Evolutionary conservation across 2,113 vertebrate genomes (phyloP).

Genomic region (Laticauda colubrina): DNA sequence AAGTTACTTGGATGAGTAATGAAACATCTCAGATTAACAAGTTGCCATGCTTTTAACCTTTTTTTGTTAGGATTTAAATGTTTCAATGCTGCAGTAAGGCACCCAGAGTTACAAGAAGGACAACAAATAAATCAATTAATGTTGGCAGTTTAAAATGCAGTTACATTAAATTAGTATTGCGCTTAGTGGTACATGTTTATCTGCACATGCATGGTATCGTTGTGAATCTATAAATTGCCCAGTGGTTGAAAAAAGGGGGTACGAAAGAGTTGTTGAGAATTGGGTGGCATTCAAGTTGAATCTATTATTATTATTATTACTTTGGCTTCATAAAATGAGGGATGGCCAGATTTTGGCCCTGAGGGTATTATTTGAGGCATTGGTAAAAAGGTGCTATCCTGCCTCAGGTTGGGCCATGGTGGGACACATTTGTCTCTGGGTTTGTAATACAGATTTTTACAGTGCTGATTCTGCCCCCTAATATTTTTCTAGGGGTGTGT

Average conservation of each 20-base stretch:
- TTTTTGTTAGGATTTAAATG: not conserved
- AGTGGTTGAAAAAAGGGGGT: not conserved
- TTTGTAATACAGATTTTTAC: not conserved
- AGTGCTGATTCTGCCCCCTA: not conserved
- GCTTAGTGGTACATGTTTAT: not conserved
- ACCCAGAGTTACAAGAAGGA: not conserved
- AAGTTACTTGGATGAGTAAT: not conserved
- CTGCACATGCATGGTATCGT: not conserved
- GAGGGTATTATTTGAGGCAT: not conserved
- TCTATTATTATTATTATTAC: not conserved
- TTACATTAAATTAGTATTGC: not conserved
- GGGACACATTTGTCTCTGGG: not conserved
- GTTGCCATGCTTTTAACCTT: not conserved
- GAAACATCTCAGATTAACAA: not conserved
- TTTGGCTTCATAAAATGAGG: not conserved
- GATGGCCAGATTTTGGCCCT: not conserved
- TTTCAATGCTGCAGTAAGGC: not conserved
- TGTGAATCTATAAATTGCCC: not conserved
- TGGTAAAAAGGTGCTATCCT: not conserved
- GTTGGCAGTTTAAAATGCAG: not conserved
- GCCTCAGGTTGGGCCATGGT: not conserved
- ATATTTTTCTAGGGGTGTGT: not conserved
- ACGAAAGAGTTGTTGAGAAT: not conserved
- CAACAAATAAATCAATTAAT: not conserved
- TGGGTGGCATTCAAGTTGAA: not conserved